Conservation (phyloP, 2,888 invertebrate genomes). For the Nasonovia ribisnigri region DNA sequence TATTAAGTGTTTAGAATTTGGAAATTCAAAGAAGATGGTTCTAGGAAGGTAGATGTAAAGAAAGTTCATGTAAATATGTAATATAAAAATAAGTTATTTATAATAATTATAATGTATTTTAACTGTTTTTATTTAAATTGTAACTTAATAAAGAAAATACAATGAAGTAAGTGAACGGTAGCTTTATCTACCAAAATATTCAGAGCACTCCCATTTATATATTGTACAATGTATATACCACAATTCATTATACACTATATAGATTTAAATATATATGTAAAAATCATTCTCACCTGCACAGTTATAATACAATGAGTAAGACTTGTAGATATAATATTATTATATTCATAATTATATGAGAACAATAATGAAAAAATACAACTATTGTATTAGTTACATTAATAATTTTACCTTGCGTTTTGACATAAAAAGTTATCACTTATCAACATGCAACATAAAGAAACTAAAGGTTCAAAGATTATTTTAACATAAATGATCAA, state of each 20-base stretch:
- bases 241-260: not conserved
- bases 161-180: not conserved
- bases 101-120: not conserved
- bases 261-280: slow-evolving; percentile 2
- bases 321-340: not conserved
- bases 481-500: slow-evolving; percentile 44
- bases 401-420: slow-evolving; percentile 24
- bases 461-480: slow-evolving; percentile 35
- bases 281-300: slow-evolving; percentile 4
- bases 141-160: not conserved
- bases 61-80: not conserved
- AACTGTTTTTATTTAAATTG: not conserved
- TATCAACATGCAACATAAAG: slow-evolving; percentile 51
- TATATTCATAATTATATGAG: slow-evolving; percentile 13
- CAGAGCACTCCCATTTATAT: not conserved
- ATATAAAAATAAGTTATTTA: not conserved
- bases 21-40: not conserved
- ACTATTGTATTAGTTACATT: not conserved
- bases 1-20: not conserved
- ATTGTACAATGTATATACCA: not conserved
- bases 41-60: too few species aligned
- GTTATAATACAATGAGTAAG: not conserved
- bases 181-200: not conserved
- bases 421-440: slow-evolving; percentile 24
- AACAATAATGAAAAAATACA: not conserved